Evolutionary conservation across 1,140 invertebrate species (phyloP).

Genomic region (Drosophila oshimai): DNA sequence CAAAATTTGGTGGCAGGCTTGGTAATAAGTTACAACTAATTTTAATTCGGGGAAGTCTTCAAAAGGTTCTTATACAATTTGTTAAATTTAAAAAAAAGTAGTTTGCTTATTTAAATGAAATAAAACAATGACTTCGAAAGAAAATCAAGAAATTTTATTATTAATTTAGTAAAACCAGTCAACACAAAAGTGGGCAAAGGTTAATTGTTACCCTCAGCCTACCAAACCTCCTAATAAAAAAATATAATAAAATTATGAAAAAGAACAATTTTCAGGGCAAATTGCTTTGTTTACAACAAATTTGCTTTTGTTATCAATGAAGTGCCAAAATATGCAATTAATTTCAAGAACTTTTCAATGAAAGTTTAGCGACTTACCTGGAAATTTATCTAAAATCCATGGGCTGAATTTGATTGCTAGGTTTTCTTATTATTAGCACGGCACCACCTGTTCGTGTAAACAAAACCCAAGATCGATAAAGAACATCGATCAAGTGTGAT

Average conservation of each 20-base stretch:
- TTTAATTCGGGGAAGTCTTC: no score
- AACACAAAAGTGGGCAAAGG: no score
- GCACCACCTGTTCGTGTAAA: constrained; percentile 18
- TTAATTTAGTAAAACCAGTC: no score
- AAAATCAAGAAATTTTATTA: no score
- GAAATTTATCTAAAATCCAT: constrained; percentile 14
- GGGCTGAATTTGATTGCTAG: neutral
- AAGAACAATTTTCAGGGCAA: neutral
- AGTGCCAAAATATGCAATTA: constrained; percentile 1
- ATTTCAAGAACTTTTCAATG: constrained; percentile 4
- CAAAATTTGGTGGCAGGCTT: neutral
- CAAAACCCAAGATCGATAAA: constrained; percentile 22
- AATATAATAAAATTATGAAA: neutral
- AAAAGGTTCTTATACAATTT: no score
- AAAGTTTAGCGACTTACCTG: neutral
- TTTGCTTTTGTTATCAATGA: neutral
- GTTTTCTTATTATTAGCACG: constrained; percentile 4
- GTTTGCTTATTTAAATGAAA: no score
- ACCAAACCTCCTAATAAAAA: no score
- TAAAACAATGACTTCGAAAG: no score
- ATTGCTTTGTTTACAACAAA: constrained; percentile 20
- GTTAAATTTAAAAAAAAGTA: no score
- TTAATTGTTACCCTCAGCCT: no score
- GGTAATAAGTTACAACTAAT: neutral
- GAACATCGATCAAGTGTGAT: constrained; percentile 43